Conservation (phyloP, 1,140 invertebrate genomes). For the Halictus rubicundus region DNA sequence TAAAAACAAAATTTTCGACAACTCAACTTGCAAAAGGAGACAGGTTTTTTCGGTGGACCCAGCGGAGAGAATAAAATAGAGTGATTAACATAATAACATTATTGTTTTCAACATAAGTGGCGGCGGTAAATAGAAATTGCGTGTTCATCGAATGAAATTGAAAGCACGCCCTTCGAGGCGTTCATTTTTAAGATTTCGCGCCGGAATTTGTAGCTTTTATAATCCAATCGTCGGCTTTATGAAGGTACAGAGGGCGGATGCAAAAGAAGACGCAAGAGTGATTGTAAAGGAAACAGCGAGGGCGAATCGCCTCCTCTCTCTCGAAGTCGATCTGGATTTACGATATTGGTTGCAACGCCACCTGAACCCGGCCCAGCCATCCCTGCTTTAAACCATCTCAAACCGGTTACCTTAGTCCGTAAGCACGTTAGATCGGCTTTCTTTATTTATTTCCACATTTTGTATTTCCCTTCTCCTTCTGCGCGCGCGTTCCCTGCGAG, state of each 20-base stretch:
- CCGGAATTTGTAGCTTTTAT: constrained; percentile 55
- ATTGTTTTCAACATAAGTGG: too few species aligned
- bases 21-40: too few species aligned
- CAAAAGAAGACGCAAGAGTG: constrained; percentile 57
- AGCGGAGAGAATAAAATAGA: too few species aligned
- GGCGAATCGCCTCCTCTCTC: constrained; percentile 57
- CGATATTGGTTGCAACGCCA: constrained; percentile 77
- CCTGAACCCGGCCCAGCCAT: constrained; percentile 70
- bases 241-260: constrained; percentile 60
- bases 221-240: constrained; percentile 66
- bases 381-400: constrained; percentile 62
- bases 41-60: too few species aligned
- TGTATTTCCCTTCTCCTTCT: constrained; percentile 25
- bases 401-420: constrained; percentile 51
- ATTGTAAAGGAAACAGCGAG: constrained; percentile 52
- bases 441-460: constrained; percentile 68
- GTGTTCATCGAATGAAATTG: too few species aligned
- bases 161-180: neutral
- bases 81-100: too few species aligned
- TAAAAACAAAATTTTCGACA: too few species aligned
- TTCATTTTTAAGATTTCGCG: constrained; percentile 25
- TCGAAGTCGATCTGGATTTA: constrained; percentile 75
- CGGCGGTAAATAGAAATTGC: too few species aligned
- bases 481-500: neutral
- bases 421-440: constrained; percentile 66